Percentiles rank a stretch among this genome's conserved stretches.
phyloP scores from a whole-genome alignment of 2,888 invertebrate genomes.

The Phengaris alcon region DNA sequence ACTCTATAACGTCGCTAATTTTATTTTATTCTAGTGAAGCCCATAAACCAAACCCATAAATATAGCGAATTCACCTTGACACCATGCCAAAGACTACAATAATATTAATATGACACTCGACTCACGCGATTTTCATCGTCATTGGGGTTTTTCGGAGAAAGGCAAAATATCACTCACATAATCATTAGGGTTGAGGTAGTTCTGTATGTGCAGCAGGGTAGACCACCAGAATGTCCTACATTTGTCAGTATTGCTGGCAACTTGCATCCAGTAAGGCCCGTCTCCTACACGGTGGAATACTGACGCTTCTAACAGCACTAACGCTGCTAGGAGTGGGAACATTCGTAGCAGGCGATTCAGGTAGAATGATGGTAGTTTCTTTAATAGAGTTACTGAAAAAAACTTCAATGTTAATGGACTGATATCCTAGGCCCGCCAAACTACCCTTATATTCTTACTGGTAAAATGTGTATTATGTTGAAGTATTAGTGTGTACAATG shows the following conservation, averaged over 20 bases:
- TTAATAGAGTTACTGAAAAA: conserved; percentile 53
- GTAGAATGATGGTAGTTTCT: conserved; percentile 59
- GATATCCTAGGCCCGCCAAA: too few relatives aligned
- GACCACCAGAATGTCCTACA: conserved; percentile 49
- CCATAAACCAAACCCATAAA: too few relatives aligned
- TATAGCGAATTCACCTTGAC: too few relatives aligned
- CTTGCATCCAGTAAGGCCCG: conserved; percentile 53
- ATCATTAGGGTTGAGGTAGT: conserved; percentile 41
- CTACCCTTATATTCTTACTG: too few relatives aligned
- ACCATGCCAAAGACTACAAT: too few relatives aligned
- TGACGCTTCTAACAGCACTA: conserved; percentile 54
- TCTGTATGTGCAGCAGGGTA: conserved; percentile 47
- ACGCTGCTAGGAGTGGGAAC: conserved; percentile 56
- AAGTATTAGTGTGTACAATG: too few relatives aligned
- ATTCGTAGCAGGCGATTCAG: conserved; percentile 59
- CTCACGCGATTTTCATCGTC: too few relatives aligned
- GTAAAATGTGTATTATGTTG: too few relatives aligned
- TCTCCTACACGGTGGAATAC: conserved; percentile 52
- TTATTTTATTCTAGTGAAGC: too few relatives aligned
- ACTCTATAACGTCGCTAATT: too few relatives aligned
- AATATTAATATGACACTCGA: too few relatives aligned
- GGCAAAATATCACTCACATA: conserved; percentile 33
- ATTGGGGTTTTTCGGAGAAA: too few relatives aligned
- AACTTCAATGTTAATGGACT: neutral
- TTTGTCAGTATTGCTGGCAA: conserved; percentile 40